phyloP scores from a whole-genome alignment of 2,888 invertebrate genomes.

The Plebejus anna region DNA sequence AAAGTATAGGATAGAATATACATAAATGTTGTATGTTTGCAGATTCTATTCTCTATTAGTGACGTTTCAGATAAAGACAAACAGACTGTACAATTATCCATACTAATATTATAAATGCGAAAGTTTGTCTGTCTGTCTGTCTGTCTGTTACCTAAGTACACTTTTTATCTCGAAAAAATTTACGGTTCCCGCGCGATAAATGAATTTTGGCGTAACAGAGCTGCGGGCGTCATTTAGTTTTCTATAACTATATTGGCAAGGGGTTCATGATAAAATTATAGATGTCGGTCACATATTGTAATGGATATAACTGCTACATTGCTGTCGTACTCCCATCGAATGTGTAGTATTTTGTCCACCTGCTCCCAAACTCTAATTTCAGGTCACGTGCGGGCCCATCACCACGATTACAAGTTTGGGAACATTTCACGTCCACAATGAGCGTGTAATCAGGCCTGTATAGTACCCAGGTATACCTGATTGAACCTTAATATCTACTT shows the following conservation, averaged over 20 bases:
- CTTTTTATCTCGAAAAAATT: too few species aligned
- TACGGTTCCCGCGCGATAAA: too few species aligned
- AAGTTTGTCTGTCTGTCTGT: too few species aligned
- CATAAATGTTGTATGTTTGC: too few species aligned
- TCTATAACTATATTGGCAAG: background rate
- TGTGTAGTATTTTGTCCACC: background rate
- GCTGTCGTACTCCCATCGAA: background rate
- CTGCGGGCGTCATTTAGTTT: too few species aligned
- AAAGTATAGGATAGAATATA: too few species aligned
- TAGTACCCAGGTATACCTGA: background rate
- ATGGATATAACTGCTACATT: background rate
- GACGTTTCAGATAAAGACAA: too few species aligned
- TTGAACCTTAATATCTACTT: background rate
- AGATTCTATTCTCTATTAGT: too few species aligned
- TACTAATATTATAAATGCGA: too few species aligned
- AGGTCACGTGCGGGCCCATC: background rate
- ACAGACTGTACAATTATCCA: too few species aligned
- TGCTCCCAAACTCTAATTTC: background rate
- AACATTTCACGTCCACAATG: background rate
- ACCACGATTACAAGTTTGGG: slow-evolving; percentile 5
- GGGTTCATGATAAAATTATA: background rate
- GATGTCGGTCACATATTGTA: background rate
- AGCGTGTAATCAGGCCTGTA: background rate
- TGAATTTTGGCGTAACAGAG: too few species aligned
- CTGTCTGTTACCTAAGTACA: too few species aligned